Evolutionary conservation across 2,888 invertebrate species (phyloP), one percentile per base, ranked within the genome.

Genomic region (Andricus quercusramuli): DNA sequence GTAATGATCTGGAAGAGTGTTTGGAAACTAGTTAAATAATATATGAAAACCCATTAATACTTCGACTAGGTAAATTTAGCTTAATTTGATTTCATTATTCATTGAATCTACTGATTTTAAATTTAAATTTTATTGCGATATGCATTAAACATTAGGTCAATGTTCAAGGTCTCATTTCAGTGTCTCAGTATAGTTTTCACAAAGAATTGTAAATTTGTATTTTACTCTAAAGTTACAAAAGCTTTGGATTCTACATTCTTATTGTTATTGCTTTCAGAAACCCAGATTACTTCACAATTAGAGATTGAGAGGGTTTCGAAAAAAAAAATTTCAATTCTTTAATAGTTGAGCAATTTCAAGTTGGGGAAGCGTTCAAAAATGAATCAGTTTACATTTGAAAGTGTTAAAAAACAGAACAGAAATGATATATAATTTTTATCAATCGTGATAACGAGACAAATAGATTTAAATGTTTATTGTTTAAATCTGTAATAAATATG

Each of bases 81-180:
- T 15, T 13, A 29, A 64, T 64, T 64, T 64, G 1, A 25, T 62
- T 62, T 62, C 62, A 64, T 64, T 29, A 64, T 64, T 64, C 64
- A 64, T 25, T 25, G 25, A 64, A 5, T 29, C 64, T 64, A 64
- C 79, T 78, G 78, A 79, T 25, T 80, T 78, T 29, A 78, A 79
- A 78, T 64, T 65, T 76, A 70, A 79, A 79, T 79, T 64, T 65
- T 76, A 51, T 80, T 51, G 66, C 17, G 20, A 56, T 17, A 80
- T 85, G 79, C 76, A 79, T 83, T 78, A 83, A 81, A 80, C 83
- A 85, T 81, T 79, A 85, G 83, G 83, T 84, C 83, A 85, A 77
- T 68, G 84, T 85, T 86, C 83, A 87, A 84, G 82, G 83, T 79
- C 80, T 83, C 64, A 65, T 22, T 51, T 44, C 76, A 13, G 47